These are phyloP conservation scores for Platanista minor DNA, from an alignment of 2,113 vertebrate genomes.

Conservation along the genomic window DNA sequence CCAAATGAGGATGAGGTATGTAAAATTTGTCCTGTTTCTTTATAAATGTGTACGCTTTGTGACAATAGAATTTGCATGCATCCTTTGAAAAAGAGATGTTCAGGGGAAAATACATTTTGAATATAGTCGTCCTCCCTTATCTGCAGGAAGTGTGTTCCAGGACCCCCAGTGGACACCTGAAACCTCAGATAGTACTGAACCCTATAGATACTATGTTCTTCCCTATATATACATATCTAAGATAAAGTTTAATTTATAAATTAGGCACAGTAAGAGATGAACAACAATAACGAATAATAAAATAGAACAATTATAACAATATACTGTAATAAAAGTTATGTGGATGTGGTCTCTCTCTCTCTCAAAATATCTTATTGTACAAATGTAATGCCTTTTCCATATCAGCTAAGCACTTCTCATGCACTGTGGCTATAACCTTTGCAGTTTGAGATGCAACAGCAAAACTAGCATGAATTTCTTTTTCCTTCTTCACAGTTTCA, in stretches of 20 bases:
- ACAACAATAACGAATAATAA: not conserved
- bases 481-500: not conserved
- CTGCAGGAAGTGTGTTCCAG: not conserved
- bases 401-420: not conserved
- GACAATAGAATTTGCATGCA: not conserved
- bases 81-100: not conserved
- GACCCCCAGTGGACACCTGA: not conserved
- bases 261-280: not conserved
- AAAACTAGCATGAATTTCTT: not conserved
- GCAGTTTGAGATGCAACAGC: not conserved
- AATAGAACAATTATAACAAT: not conserved
- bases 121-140: too few relatives aligned
- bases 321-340: not conserved
- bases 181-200: not conserved
- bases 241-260: not conserved
- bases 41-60: not conserved
- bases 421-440: not conserved
- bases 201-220: not conserved
- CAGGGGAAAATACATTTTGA: not conserved
- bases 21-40: not conserved
- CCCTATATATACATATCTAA: not conserved
- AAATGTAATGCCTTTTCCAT: not conserved
- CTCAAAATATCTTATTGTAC: not conserved
- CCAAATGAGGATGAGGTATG: conserved; percentile 95
- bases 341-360: not conserved